These are phyloP conservation scores for Monopis laevigella DNA, from an alignment of 2,888 invertebrate genomes.

Conservation along the genomic window DNA sequence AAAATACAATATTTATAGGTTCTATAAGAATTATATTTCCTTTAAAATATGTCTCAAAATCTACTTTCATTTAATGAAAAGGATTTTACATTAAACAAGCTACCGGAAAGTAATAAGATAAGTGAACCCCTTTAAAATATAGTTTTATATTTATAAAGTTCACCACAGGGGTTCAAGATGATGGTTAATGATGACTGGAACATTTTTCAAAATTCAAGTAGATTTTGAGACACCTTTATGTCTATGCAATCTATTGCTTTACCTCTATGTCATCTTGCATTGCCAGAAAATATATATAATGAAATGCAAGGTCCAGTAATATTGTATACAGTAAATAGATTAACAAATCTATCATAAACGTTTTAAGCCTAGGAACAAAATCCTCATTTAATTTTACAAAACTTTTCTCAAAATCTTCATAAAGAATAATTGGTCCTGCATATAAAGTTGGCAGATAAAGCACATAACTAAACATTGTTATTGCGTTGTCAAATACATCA, in stretches of 20 bases:
- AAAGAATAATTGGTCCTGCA: constrained; percentile 85
- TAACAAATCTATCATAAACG: constrained; percentile 50
- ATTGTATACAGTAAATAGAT: constrained; percentile 75
- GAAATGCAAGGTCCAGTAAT: constrained; percentile 75
- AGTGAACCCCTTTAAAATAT: no score
- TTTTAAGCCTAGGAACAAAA: constrained; percentile 35
- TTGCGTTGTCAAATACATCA: constrained; percentile 22
- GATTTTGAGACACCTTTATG: no score
- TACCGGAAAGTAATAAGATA: no score
- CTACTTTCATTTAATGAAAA: no score
- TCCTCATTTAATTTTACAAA: constrained; percentile 30
- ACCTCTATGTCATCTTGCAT: constrained; percentile 74
- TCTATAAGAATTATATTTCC: no score
- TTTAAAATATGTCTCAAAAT: no score
- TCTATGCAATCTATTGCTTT: constrained; percentile 24
- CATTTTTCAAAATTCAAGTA: no score
- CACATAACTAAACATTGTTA: constrained; percentile 75
- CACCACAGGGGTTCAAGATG: no score
- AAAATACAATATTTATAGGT: no score
- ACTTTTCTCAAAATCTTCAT: constrained; percentile 71
- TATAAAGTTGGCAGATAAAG: constrained; percentile 86
- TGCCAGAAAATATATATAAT: constrained; percentile 85
- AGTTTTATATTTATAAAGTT: no score
- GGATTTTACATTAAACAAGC: no score
- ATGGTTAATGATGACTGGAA: no score